Base-by-base conservation (phyloP, 2,888 invertebrate genomes). In the Spisula solida region DNA sequence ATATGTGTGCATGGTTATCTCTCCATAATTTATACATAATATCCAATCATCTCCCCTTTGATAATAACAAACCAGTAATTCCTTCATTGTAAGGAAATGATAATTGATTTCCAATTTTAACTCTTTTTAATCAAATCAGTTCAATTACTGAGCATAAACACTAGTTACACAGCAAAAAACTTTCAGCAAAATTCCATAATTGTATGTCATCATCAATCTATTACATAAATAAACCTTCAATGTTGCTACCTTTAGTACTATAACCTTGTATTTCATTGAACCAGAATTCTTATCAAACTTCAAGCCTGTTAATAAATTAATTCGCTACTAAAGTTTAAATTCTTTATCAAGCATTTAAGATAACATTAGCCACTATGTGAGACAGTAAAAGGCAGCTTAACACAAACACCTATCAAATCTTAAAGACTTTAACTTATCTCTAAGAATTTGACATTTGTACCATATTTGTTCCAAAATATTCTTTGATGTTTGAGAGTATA, bases 281-380 rank as follows among this genome's bases (percentile, higher is more conserved):
- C 75, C 75, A 75, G 31, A 34, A 25, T 31, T 75, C 75, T 75
- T 75, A 75, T 75, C 75, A 75, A 31, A 75, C 75, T 31, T 16
- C 5, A 75, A 75, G 75, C 34, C 14, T 75, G 75, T 75, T 75
- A 75, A 75, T 75, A 75, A 75, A 75, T 75, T 75, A 75, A 75
- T 75, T 75, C 34, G 75, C 75, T 34, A 75, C 75, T 75, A 75
- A 75, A 75, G 75, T 75, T 75, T 31, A 75, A 75, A 75, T 75
- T 75, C 75, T 75, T 75, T 75, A 75, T 75, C 75, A 75, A 75
- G 2, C 16, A 18, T 75, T 75, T 75, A 75, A 75, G 75, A 75
- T 75, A 75, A 75, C 75, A 75, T 75, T 34, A 34, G 34, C 75
- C 14, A 18, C 31, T 34, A 16, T 31, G 18, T 75, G 34, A 34